Evolutionary conservation across 2,797 vertebrate genomes (phyloP), one percentile per base, ranked within the genome.

Genomic region (Ptychadena robeensis): DNA sequence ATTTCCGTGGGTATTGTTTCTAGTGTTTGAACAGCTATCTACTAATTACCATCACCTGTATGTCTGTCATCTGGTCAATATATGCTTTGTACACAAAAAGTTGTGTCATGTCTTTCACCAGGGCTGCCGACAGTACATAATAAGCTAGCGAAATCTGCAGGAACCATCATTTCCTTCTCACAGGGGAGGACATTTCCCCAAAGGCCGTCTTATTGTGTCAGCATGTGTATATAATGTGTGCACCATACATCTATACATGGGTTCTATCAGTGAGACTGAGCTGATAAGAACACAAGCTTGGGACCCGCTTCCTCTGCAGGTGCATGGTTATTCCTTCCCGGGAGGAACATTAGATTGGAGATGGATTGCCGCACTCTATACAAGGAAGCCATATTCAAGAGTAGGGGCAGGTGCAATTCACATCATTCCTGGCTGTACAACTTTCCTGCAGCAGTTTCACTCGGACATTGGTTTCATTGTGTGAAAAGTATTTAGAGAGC

Each of bases 301-400:
- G 68, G 34, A 73, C 74, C 30, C 63, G 77, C 71, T 80, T 84
- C 82, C 82, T 84, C 38, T 84, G 77, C 82, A 84, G 82, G 82
- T 80, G 77, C 35, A 65, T 40, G 25, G 8, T 71, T 71, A 40
- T 40, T 65, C 57, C 59, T 84, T 84, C 71, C 63, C 64, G 69
- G 35, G 70, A 69, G 70, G 48, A 32, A n/a, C n/a, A n/a, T n/a
- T n/a, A n/a, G n/a, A n/a, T n/a, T n/a, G n/a, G n/a, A n/a, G n/a
- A n/a, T n/a, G n/a, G 10, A 75, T 35, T 30, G 74, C 28, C 44
- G 57, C 22, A 37, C 40, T n/a, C 63, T 30, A 71, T 73, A 64
- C 4, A 61, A 34, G 65, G 35, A 31, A 61, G 15, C 22, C 30
- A 64, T 30, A 40, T 32, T 64, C 18, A 70, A 71, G 22, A n/a